phyloP scores from a whole-genome alignment of 2,888 invertebrate genomes.

The Drosophila nigritarsus region DNA sequence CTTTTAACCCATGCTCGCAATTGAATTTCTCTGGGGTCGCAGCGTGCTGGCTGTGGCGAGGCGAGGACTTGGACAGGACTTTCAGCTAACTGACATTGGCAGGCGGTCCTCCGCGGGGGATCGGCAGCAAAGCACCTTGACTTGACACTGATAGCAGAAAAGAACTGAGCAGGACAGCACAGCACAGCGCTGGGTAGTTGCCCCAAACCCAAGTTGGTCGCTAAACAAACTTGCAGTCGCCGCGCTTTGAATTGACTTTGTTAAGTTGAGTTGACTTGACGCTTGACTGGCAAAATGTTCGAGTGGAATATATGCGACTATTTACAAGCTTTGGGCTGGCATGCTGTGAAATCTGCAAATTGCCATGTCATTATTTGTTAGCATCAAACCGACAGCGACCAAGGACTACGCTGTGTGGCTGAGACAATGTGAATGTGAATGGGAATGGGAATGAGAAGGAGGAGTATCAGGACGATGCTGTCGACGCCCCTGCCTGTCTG shows the following conservation, averaged over 20 bases:
- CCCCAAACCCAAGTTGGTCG: constrained; percentile 28
- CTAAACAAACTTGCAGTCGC: constrained; percentile 64
- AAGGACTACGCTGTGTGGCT: neutral
- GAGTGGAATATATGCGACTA: constrained; percentile 50
- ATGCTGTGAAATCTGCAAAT: constrained; percentile 84
- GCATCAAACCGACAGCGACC: constrained; percentile 69
- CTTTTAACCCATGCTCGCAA: constrained; percentile 72
- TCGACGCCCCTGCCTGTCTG: constrained; percentile 44
- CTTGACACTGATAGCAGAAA: constrained; percentile 72
- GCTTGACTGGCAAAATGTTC: constrained; percentile 54
- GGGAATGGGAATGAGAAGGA: neutral
- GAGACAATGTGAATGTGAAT: neutral
- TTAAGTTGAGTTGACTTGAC: constrained; percentile 59
- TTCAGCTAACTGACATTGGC: constrained; percentile 71
- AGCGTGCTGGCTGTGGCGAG: constrained; percentile 9
- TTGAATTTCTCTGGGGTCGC: constrained; percentile 49
- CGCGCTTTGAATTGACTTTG: constrained; percentile 77
- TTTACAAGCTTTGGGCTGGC: constrained; percentile 54
- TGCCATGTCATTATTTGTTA: constrained; percentile 84
- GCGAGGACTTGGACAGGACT: constrained; percentile 43
- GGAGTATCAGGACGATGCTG: constrained; percentile 37
- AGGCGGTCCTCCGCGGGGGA: constrained; percentile 59
- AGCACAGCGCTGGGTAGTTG: neutral
- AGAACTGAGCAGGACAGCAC: neutral
- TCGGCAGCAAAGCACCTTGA: constrained; percentile 56